phyloP scores from a whole-genome alignment of 1,140 invertebrate species.

The Dufourea novaeangliae region DNA sequence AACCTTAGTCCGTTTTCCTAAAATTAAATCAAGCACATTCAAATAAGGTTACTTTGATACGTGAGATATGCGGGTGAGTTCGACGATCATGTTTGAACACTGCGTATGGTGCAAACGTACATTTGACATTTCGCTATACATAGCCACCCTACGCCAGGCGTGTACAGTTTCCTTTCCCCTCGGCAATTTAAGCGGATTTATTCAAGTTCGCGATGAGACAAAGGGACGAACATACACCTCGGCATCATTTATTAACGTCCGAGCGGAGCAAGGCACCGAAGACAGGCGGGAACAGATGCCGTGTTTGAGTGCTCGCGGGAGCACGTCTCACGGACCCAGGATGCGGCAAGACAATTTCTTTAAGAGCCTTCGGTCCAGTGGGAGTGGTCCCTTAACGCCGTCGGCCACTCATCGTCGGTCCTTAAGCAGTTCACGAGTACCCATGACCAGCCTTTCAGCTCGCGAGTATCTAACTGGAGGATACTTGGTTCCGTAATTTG shows the following conservation, averaged over 20 bases:
- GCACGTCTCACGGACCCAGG: slow-evolving; percentile 42
- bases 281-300: slow-evolving; percentile 58
- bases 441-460: slow-evolving; percentile 43
- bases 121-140: not conserved
- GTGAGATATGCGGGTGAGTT: too few relatives aligned
- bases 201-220: slow-evolving; percentile 48
- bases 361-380: slow-evolving; percentile 42
- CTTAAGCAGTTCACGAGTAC: slow-evolving; percentile 52
- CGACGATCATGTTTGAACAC: too few relatives aligned
- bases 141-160: not conserved
- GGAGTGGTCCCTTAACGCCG: slow-evolving; percentile 55
- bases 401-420: slow-evolving; percentile 54
- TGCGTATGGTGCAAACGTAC: too few relatives aligned
- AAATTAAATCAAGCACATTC: too few relatives aligned
- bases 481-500: slow-evolving; percentile 52
- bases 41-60: too few relatives aligned
- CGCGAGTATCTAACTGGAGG: slow-evolving; percentile 31
- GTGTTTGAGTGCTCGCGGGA: slow-evolving; percentile 40
- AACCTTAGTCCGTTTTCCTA: too few relatives aligned
- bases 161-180: not conserved
- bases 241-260: slow-evolving; percentile 67
- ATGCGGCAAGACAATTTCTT: slow-evolving; percentile 65
- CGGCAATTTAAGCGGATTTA: slow-evolving; percentile 56
- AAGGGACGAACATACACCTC: slow-evolving; percentile 41
- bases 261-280: slow-evolving; percentile 4